Evolutionary conservation across 2,113 vertebrate species (phyloP).

Genomic region (Seriola rivoliana): DNA sequence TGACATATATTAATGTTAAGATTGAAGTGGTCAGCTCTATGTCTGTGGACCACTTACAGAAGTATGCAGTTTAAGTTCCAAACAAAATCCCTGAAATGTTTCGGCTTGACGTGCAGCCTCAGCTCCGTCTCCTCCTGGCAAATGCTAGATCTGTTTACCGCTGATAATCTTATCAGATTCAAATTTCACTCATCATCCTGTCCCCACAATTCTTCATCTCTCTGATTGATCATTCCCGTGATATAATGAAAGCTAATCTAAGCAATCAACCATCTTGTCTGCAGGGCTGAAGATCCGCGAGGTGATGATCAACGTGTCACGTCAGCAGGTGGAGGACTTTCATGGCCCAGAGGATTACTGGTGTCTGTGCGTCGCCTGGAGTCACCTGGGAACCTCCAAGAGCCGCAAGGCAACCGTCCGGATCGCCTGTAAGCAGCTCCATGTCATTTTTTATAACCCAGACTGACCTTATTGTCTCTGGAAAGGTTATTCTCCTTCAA

Average conservation of each 20-base stretch:
- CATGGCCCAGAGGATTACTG: conserved; percentile 96
- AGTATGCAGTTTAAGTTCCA: not conserved
- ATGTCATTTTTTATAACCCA: conserved; percentile 29
- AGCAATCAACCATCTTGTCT: conserved; percentile 15
- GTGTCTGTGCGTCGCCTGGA: conserved; percentile 98
- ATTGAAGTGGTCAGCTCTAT: not conserved
- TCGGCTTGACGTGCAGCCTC: conserved; percentile 4
- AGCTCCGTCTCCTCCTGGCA: conserved; percentile 33
- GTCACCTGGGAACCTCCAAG: conserved; percentile 95
- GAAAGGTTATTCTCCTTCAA: conserved; percentile 35
- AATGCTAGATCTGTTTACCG: conserved; percentile 59
- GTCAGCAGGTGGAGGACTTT: conserved; percentile 98
- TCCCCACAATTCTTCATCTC: conserved; percentile 42
- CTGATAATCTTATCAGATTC: conserved; percentile 72
- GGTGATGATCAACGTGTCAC: conserved; percentile 95
- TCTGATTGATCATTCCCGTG: conserved; percentile 30
- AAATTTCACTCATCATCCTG: conserved; percentile 51
- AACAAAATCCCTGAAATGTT: conserved; percentile 28
- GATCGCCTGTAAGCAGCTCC: conserved; percentile 92
- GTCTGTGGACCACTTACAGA: not conserved
- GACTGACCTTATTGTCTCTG: conserved; percentile 32
- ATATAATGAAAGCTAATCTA: conserved; percentile 49
- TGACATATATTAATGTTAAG: not conserved
- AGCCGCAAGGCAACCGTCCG: conserved; percentile 95
- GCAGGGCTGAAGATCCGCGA: conserved; percentile 94